Base-by-base conservation (phyloP, 1,140 invertebrate species). In the Drosophila arawakana region DNA sequence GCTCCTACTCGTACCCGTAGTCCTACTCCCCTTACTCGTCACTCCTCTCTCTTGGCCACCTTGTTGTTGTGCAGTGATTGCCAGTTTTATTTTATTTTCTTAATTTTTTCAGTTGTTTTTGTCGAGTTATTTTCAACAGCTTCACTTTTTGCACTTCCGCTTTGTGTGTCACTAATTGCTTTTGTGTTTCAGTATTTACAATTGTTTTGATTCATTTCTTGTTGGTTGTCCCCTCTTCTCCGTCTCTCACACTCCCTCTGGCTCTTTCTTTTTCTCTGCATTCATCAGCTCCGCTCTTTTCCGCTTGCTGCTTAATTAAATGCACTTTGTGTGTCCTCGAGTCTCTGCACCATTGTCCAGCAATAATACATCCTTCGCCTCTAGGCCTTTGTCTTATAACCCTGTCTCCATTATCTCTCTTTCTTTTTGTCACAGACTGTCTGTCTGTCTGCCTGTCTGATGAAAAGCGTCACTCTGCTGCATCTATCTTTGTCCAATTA, bases 181-280 rank as follows among this genome's bases (percentile, higher is more conserved):
- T 86, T 86, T 86, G 83, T 88, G 83, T 88, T 86, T 81, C 83
- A 88, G 73, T 86, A 86, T 86, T 86, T 86, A 86, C 83, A 86
- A 86, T 86, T 86, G 84, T 86, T 88, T 86, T 86, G 83, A 86
- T 86, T 86, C 83, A 86, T 86, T 86, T 88, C 83, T 88, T 74
- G 63, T 74, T 72, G 34, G 62, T 30, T 15, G 25, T 2, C 18
- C 54, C 11, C 4, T 9, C 11, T 13, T 7, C 57, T 7, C 39
- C 11, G 35, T 11, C 15, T 62, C 54, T 21, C 34, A 9, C 18
- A 0, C 7, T 39, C 35, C 8, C 47, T 1, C 52, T 15, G 34
- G 15, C 41, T 13, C 11, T 46, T 13, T 13, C 18, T 0, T 3
- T 34, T n/a, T 11, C 46, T 3, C 55, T 9, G 25, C 6, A 30